Percentiles rank a stretch among this genome's conserved stretches.
phyloP scores from a whole-genome alignment of 2,113 vertebrate species.

The Gymnorhina tibicen region DNA sequence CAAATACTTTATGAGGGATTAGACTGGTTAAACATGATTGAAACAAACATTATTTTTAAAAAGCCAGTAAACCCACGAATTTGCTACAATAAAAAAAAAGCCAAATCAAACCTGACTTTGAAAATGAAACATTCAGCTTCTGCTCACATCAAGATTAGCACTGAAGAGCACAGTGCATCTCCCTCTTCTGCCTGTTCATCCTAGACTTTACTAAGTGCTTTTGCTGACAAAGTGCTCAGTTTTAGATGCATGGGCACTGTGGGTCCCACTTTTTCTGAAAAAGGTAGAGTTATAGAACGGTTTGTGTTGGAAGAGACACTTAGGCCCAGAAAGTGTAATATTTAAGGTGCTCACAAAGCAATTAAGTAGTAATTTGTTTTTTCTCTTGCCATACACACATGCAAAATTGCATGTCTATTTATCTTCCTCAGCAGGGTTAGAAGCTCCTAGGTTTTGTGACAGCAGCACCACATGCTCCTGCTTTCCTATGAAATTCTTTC shows the following conservation, averaged over 20 bases:
- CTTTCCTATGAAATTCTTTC: not conserved
- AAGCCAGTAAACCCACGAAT: not conserved
- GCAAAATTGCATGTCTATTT: not conserved
- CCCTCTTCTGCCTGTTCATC: not conserved
- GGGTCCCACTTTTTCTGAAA: not conserved
- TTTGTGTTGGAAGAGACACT: not conserved
- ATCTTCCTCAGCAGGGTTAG: not conserved
- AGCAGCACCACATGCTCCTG: conserved; percentile 47
- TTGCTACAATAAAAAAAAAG: not conserved
- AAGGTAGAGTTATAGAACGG: not conserved
- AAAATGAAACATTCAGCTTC: not conserved
- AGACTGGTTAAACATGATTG: not conserved
- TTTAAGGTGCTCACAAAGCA: not conserved
- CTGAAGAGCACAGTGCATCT: not conserved
- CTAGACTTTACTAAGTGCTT: not conserved
- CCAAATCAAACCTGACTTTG: not conserved
- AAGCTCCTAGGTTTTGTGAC: conserved; percentile 8
- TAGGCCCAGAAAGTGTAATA: not conserved
- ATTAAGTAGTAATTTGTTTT: not conserved
- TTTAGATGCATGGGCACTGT: no score
- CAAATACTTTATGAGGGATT: not conserved
- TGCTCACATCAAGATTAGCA: not conserved
- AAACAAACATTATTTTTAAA: not conserved
- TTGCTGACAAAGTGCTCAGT: not conserved
- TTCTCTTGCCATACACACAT: not conserved